Conservation (phyloP, 2,888 invertebrate genomes). For the Epinotia bilunana region DNA sequence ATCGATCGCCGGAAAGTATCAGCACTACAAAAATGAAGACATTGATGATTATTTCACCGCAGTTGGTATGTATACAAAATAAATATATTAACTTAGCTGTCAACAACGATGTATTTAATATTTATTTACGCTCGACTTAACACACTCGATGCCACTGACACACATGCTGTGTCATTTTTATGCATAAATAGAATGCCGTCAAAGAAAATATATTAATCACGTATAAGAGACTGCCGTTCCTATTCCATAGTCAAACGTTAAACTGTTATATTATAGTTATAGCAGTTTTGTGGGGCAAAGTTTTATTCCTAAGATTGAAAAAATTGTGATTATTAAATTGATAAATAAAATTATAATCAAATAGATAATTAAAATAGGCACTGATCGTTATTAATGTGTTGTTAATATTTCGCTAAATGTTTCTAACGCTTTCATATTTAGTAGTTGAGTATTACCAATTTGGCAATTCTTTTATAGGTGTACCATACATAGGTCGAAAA, state of each 20-base stretch:
- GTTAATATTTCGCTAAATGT: not conserved
- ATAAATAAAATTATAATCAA: too few species aligned
- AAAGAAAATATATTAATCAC: too few species aligned
- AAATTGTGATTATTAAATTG: too few species aligned
- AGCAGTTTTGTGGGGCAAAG: too few species aligned
- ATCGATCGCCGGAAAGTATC: conserved; percentile 85
- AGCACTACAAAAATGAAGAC: conserved; percentile 87
- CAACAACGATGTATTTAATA: not conserved
- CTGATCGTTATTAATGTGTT: not conserved
- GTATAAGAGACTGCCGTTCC: too few species aligned
- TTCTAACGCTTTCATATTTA: too few species aligned
- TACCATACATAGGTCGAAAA: conserved; percentile 86
- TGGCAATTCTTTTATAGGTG: conserved; percentile 70
- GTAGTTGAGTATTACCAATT: not conserved
- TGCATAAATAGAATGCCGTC: too few species aligned
- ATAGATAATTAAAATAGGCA: too few species aligned
- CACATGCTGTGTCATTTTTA: not conserved
- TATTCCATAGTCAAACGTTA: too few species aligned
- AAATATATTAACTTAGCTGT: not conserved
- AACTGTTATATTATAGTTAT: too few species aligned
- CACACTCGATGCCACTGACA: not conserved
- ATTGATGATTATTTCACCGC: conserved; percentile 86
- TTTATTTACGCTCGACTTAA: not conserved
- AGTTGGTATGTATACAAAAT: conserved; percentile 77
- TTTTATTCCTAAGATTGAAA: too few species aligned